These are phyloP conservation scores for Pelobates fuscus DNA, from an alignment of 2,113 vertebrate genomes.

Conservation along the genomic window DNA sequence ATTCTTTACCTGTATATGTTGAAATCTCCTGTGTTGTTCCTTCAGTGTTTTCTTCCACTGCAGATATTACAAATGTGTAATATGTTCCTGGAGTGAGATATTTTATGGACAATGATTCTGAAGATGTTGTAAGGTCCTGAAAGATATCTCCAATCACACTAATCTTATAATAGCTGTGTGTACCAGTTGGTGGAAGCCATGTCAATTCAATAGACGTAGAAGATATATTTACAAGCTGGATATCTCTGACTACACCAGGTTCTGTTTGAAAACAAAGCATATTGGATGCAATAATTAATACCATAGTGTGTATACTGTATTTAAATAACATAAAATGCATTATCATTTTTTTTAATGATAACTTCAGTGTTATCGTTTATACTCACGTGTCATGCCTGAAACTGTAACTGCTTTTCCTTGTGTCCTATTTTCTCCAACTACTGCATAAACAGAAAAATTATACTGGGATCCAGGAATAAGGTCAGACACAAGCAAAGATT, in stretches of 20 bases:
- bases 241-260: too few species aligned
- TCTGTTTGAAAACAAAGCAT: too few species aligned
- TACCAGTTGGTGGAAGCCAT: slow-evolving; percentile 1
- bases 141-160: background rate
- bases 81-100: slow-evolving; percentile 8
- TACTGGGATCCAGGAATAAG: slow-evolving; percentile 21
- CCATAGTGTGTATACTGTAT: too few species aligned
- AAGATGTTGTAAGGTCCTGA: background rate
- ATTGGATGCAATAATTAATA: too few species aligned
- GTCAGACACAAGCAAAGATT: background rate
- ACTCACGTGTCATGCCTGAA: background rate
- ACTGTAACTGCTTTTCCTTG: background rate
- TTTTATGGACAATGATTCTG: background rate
- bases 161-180: background rate
- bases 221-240: background rate
- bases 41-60: background rate
- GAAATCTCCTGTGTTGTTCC: background rate
- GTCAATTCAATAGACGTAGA: background rate
- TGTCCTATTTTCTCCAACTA: background rate
- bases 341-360: too few species aligned
- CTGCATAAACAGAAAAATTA: background rate
- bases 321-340: too few species aligned
- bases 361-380: too few species aligned
- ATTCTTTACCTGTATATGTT: too few species aligned
- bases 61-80: background rate